A percentile compares a stretch with the other conserved stretches of the same genome.
These are phyloP conservation scores for Drosophila algonquin DNA, from an alignment of 2,888 invertebrate species.

Conservation along the genomic window DNA sequence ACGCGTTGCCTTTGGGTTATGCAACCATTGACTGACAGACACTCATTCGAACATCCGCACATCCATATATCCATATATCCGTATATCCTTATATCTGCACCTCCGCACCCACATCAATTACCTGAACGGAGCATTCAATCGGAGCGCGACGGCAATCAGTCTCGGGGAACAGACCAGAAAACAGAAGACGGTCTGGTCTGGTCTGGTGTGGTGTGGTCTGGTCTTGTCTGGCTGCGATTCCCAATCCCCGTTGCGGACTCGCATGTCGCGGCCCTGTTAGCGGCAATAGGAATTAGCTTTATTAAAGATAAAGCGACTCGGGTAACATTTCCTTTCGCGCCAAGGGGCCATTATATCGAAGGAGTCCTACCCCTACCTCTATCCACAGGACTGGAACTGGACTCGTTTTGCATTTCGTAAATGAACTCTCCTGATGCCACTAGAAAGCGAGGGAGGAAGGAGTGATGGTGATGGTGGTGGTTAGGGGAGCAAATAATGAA, in stretches of 20 bases:
- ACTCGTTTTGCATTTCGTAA: slow-evolving; percentile 66
- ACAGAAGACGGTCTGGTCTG: too few relatives aligned
- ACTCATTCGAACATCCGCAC: neutral
- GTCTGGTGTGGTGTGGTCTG: too few relatives aligned
- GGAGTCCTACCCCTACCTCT: neutral
- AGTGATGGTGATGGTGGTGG: too few relatives aligned
- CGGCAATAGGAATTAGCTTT: slow-evolving; percentile 73
- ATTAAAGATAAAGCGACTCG: slow-evolving; percentile 72
- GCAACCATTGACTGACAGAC: slow-evolving; percentile 18
- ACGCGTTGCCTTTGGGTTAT: slow-evolving; percentile 36
- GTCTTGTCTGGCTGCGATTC: neutral
- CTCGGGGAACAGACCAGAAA: neutral
- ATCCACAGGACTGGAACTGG: neutral
- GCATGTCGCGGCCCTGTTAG: slow-evolving; percentile 76
- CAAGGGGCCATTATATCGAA: slow-evolving; percentile 57
- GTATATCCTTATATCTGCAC: neutral
- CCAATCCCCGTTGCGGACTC: slow-evolving; percentile 39
- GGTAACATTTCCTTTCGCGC: slow-evolving; percentile 61
- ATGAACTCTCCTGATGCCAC: slow-evolving; percentile 42
- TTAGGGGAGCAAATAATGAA: slow-evolving; percentile 68
- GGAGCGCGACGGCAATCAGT: slow-evolving; percentile 31
- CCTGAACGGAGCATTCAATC: slow-evolving; percentile 43
- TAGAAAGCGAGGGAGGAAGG: too few relatives aligned
- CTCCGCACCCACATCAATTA: slow-evolving; percentile 51
- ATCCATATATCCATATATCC: too few relatives aligned